phyloP scores from a whole-genome alignment of 2,113 vertebrate genomes.

The Stegastes partitus region DNA sequence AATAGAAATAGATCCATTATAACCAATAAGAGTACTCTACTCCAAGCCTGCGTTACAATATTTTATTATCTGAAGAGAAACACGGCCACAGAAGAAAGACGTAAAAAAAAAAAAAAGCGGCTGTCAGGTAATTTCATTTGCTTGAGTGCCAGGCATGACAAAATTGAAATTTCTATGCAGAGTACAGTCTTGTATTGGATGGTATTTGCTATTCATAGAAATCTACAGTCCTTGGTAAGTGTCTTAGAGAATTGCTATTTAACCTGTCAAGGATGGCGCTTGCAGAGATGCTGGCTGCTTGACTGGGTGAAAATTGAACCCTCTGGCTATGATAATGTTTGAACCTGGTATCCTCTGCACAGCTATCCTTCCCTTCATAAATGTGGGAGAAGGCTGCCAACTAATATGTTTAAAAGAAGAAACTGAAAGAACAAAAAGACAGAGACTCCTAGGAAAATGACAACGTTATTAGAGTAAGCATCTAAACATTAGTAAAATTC shows the following conservation, averaged over 20 bases:
- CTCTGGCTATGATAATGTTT: slow-evolving; percentile 24
- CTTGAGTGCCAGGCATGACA: slow-evolving; percentile 1
- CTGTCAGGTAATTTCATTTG: slow-evolving; percentile 13
- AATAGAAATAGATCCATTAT: not conserved
- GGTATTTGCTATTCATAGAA: slow-evolving; percentile 41
- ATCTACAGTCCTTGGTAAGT: slow-evolving; percentile 10
- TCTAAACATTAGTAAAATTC: no score
- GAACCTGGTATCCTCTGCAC: not conserved
- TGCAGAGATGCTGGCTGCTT: slow-evolving; percentile 8
- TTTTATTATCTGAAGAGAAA: slow-evolving; percentile 10
- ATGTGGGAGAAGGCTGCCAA: not conserved
- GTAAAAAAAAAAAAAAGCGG: slow-evolving; percentile 3
- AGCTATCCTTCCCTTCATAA: not conserved
- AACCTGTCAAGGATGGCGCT: slow-evolving; percentile 10
- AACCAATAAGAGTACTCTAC: not conserved
- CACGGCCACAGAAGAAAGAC: not conserved
- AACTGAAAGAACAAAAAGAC: not conserved
- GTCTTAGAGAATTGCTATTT: slow-evolving; percentile 18
- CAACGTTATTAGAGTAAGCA: not conserved
- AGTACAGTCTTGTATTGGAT: slow-evolving; percentile 18
- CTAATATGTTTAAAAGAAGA: not conserved
- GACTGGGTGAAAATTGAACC: slow-evolving; percentile 51
- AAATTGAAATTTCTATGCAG: slow-evolving; percentile 33
- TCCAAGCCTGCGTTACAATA: slow-evolving; percentile 12
- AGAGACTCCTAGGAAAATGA: not conserved